A percentile compares a stretch with the other conserved stretches of the same genome.
These are phyloP conservation scores for Ptychochromis oligacanthus DNA, from an alignment of 2,113 vertebrate genomes.

Conservation along the genomic window DNA sequence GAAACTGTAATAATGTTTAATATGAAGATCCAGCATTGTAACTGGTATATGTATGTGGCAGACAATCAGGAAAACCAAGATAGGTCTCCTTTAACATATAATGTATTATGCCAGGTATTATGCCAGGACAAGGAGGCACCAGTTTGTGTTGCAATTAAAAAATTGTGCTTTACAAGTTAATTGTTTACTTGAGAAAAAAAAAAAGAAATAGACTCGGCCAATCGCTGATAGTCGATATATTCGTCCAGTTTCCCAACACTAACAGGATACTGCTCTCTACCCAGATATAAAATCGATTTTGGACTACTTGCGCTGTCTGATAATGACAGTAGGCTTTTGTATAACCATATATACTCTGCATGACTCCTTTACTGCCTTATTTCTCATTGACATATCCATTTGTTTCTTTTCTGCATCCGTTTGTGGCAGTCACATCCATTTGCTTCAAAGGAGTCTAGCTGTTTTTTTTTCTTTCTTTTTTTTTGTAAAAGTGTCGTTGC, in stretches of 20 bases:
- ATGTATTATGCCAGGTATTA: neutral
- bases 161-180: neutral
- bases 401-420: conserved; percentile 29
- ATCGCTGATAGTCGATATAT: neutral
- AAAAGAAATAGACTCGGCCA: neutral
- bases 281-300: neutral
- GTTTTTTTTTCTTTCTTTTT: neutral
- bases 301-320: neutral
- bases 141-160: neutral
- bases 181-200: neutral
- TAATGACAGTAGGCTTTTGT: neutral
- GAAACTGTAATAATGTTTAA: too few species aligned
- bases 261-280: neutral
- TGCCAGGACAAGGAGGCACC: neutral
- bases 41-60: too few species aligned
- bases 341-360: neutral
- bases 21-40: too few species aligned
- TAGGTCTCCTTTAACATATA: neutral
- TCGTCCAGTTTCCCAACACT: neutral
- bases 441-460: conserved; percentile 28
- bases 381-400: conserved; percentile 23
- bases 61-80: too few species aligned
- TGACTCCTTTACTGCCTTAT: conserved; percentile 15
- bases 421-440: conserved; percentile 40
- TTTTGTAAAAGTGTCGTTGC: conserved; percentile 33